Conservation (phyloP, 92 coral and sea anemone species). For the Umimayanthus chanpuru region DNA sequence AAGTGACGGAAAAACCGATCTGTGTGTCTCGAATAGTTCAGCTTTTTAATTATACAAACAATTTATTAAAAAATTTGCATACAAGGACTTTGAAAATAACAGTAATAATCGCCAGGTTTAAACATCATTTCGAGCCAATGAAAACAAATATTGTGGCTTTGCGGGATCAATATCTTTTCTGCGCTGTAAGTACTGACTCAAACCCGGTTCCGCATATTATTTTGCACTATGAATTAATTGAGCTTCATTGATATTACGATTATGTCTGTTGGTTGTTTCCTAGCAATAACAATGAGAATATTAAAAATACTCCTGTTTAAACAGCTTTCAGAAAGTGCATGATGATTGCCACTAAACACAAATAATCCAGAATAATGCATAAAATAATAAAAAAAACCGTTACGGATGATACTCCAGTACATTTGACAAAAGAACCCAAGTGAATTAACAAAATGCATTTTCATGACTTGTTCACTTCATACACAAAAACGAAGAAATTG, state of each 20-base stretch:
- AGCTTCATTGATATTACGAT: not conserved
- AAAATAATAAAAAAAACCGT: no score
- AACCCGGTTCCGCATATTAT: not conserved
- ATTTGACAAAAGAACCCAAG: no score
- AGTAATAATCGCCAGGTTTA: not conserved
- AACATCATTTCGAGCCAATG: not conserved
- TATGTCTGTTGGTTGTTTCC: not conserved
- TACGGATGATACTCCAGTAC: no score
- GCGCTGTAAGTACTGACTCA: not conserved
- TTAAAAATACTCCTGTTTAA: no score
- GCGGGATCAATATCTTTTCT: not conserved
- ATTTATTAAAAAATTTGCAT: not conserved
- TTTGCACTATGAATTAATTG: not conserved
- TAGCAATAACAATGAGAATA: not conserved
- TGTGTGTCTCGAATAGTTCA: not conserved
- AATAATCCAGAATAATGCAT: no score
- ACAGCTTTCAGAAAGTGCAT: no score
- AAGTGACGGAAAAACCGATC: not conserved
- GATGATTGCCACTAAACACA: no score
- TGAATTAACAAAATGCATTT: no score
- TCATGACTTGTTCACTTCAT: no score
- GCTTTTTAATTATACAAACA: constrained; percentile 23
- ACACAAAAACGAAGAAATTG: no score
- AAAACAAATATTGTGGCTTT: not conserved
- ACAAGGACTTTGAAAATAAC: not conserved